These are phyloP conservation scores for Anarrhichthys ocellatus DNA, from an alignment of 2,113 vertebrate species.

Conservation along the genomic window DNA sequence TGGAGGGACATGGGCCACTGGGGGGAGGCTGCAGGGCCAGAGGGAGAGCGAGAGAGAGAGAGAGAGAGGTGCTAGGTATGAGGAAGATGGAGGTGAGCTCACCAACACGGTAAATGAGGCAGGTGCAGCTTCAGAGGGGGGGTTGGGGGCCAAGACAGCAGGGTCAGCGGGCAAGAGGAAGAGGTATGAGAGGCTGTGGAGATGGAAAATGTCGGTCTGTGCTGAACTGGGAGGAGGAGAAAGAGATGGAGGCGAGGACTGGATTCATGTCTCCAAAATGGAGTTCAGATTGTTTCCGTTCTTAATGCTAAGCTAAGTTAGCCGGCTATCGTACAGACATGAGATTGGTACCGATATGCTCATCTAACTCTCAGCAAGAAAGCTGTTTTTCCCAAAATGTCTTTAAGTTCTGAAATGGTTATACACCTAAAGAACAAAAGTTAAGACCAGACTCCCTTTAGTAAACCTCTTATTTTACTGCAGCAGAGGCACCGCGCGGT, in stretches of 20 bases:
- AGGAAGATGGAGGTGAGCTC: conserved; percentile 53
- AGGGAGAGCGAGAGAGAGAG: conserved; percentile 25
- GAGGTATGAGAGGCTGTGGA: conserved; percentile 33
- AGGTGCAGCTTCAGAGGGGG: conserved; percentile 63
- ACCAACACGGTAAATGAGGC: conserved; percentile 61
- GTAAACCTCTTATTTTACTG: no score
- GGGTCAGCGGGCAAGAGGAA: conserved; percentile 50
- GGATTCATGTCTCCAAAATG: conserved; percentile 15
- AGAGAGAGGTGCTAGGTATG: conserved; percentile 37
- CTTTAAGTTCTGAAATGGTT: neutral
- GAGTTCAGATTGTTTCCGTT: conserved; percentile 13
- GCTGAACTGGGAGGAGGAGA: conserved; percentile 23
- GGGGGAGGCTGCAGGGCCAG: conserved; percentile 44
- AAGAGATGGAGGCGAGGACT: conserved; percentile 2
- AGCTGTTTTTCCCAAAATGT: neutral
- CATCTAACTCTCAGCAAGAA: neutral
- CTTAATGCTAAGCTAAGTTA: neutral
- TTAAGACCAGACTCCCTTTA: neutral
- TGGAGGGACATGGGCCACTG: conserved; percentile 59
- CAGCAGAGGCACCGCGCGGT: no score
- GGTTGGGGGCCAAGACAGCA: conserved; percentile 44
- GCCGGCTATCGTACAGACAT: neutral
- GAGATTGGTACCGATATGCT: neutral
- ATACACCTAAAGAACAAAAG: neutral
- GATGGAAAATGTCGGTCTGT: conserved; percentile 24